Percentiles rank a stretch among this genome's conserved stretches.
Conservation (phyloP, 2,888 invertebrate genomes). For the Drosophila anomalata region DNA sequence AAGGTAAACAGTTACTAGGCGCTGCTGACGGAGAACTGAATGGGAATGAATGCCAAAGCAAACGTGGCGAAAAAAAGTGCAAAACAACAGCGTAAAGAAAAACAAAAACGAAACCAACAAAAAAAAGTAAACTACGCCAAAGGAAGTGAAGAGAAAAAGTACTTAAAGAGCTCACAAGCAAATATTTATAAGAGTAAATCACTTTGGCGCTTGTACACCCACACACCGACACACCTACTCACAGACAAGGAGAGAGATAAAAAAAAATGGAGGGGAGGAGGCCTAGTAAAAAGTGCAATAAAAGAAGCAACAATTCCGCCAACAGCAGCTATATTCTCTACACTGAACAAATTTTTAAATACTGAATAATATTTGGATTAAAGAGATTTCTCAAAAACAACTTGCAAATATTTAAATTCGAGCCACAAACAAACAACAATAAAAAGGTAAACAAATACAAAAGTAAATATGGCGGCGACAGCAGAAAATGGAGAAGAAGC, state of each 20-base stretch:
- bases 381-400: constrained; percentile 12
- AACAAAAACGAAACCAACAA: constrained; percentile 35
- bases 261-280: constrained; percentile 4
- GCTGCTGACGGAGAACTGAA: constrained; percentile 42
- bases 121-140: constrained; percentile 21
- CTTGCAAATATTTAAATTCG: constrained; percentile 66
- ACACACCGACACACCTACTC: background rate
- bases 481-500: constrained; percentile 26
- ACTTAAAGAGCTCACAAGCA: constrained; percentile 77
- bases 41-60: constrained; percentile 56
- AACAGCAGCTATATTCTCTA: constrained; percentile 18
- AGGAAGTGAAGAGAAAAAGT: constrained; percentile 67
- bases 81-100: constrained; percentile 33
- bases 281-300: constrained; percentile 52
- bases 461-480: constrained; percentile 51
- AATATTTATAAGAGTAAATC: constrained; percentile 80
- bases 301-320: constrained; percentile 44
- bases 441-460: constrained; percentile 59
- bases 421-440: constrained; percentile 50
- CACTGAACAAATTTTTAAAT: background rate
- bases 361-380: background rate
- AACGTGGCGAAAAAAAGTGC: constrained; percentile 55
- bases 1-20: constrained; percentile 47
- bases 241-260: constrained; percentile 10
- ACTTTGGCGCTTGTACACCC: constrained; percentile 71